A percentile compares a stretch with the other conserved stretches of the same genome.
phyloP scores from a whole-genome alignment of 2,113 vertebrate genomes.

The Columba livia region DNA sequence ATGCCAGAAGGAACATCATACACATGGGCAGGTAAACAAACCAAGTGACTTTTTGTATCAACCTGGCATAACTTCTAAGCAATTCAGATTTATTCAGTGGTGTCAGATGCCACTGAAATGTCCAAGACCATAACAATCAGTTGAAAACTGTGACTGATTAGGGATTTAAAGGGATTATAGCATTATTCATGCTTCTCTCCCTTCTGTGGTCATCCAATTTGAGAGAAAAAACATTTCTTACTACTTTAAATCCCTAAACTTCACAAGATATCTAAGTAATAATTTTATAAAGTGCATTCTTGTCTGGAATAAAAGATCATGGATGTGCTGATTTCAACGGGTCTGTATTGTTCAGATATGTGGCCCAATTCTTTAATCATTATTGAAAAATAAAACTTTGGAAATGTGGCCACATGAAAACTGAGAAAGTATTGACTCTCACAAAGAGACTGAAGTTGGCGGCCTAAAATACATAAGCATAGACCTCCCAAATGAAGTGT shows the following conservation, averaged over 20 bases:
- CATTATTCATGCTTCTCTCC: not conserved
- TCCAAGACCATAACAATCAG: not conserved
- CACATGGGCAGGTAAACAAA: not conserved
- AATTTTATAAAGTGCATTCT: not conserved
- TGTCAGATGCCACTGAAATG: not conserved
- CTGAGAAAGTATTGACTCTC: not conserved
- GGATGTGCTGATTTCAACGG: not conserved
- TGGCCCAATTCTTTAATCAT: not conserved
- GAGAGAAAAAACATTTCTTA: not conserved
- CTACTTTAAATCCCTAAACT: not conserved
- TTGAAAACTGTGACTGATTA: not conserved
- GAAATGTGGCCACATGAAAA: not conserved
- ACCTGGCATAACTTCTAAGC: not conserved
- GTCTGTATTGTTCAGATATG: not conserved
- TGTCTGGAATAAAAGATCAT: not conserved
- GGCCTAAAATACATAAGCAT: not conserved
- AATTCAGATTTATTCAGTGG: not conserved
- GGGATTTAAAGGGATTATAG: not conserved
- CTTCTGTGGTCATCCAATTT: not conserved
- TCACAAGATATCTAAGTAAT: not conserved
- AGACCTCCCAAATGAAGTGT: fast-evolving
- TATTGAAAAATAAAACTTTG: not conserved
- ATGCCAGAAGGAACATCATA: not conserved
- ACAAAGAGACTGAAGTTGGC: not conserved
- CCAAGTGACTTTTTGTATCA: not conserved